Percentiles rank a stretch among this genome's conserved stretches.
Evolutionary conservation across 64 coral and sea anemone genomes (phyloP).

Genomic region (Acropora tenuis): DNA sequence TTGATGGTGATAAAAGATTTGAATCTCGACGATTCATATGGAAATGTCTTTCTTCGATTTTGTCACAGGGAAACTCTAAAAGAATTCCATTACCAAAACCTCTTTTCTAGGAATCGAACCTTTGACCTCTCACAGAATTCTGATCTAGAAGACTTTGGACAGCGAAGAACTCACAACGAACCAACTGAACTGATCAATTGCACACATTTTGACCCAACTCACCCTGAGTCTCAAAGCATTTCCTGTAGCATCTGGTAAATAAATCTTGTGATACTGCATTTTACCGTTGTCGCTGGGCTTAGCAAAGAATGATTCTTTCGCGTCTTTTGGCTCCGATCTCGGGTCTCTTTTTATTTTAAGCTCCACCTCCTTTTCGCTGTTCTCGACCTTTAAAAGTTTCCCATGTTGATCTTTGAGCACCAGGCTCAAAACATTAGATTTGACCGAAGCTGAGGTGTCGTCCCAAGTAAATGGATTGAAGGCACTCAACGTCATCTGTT

Average conservation of each 20-base stretch:
- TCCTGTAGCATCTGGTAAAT: not conserved
- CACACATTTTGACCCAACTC: not conserved
- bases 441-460: slow-evolving; percentile 33
- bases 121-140: not conserved
- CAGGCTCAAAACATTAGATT: slow-evolving; percentile 59
- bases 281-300: slow-evolving; percentile 63
- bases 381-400: not conserved
- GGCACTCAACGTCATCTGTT: slow-evolving; percentile 42
- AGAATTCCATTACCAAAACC: not conserved
- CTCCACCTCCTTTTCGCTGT: slow-evolving; percentile 52
- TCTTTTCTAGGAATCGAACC: too few relatives aligned
- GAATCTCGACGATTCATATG: too few relatives aligned
- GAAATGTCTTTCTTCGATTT: too few relatives aligned
- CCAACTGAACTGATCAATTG: not conserved
- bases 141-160: not conserved
- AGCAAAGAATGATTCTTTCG: slow-evolving; percentile 43
- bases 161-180: not conserved
- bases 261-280: slow-evolving; percentile 69
- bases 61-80: not conserved
- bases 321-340: not conserved
- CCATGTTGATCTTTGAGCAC: slow-evolving; percentile 67
- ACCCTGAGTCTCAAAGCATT: slow-evolving; percentile 34
- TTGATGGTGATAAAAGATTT: too few relatives aligned
- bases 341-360: slow-evolving; percentile 27
- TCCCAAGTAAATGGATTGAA: slow-evolving; percentile 93